Conservation (phyloP, 1,140 invertebrate species). For the Acromyrmex heyeri region DNA sequence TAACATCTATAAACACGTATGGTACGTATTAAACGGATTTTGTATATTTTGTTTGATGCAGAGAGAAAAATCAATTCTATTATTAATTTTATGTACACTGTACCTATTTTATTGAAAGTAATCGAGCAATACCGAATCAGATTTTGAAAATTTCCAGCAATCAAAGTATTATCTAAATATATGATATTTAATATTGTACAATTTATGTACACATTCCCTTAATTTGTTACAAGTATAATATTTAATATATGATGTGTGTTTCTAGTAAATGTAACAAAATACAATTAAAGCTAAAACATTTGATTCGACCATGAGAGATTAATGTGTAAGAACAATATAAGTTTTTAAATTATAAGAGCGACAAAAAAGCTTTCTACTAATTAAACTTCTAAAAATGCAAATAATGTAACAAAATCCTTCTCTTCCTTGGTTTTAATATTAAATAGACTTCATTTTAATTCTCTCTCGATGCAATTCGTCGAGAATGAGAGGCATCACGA, state of each 20-base stretch:
- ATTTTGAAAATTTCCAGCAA: conserved; percentile 5
- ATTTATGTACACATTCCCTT: background rate
- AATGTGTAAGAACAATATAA: background rate
- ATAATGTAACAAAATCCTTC: conserved; percentile 26
- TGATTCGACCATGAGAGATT: background rate
- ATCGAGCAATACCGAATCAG: background rate
- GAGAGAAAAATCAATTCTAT: background rate
- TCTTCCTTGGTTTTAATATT: conserved; percentile 29
- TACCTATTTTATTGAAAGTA: conserved; percentile 4
- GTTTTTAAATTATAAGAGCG: conserved; percentile 14
- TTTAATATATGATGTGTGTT: background rate
- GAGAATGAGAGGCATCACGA: conserved; percentile 21
- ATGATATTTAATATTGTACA: background rate
- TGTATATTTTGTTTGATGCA: background rate
- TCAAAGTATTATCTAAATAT: background rate
- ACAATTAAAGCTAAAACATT: background rate
- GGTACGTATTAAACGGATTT: background rate
- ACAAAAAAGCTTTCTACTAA: conserved; percentile 12
- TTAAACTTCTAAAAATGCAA: conserved; percentile 18
- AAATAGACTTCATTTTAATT: conserved; percentile 23
- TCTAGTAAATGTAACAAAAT: conserved; percentile 1
- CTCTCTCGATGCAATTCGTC: background rate
- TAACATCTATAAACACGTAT: background rate
- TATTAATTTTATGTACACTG: background rate
- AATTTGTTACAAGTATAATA: no score